A percentile compares a stretch with the other conserved stretches of the same genome.
Conservation (phyloP, 2,888 invertebrate genomes). For the Alitta virens region DNA sequence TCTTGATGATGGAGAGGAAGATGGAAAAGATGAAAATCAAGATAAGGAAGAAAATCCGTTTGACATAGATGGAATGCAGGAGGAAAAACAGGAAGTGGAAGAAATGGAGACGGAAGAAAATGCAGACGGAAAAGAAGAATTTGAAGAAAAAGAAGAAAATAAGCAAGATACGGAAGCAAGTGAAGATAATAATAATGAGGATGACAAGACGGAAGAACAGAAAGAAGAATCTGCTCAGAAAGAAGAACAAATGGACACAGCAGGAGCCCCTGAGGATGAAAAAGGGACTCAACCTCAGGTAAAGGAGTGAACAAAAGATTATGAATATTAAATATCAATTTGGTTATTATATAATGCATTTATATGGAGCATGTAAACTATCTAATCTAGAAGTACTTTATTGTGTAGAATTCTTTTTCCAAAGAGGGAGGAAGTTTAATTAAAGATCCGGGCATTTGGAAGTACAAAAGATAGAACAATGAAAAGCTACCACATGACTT, state of each 20-base stretch:
- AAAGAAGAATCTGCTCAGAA: neutral
- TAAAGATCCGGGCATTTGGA: too few relatives aligned
- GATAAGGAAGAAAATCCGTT: conserved; percentile 20
- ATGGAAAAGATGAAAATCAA: conserved; percentile 30
- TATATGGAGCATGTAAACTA: too few relatives aligned
- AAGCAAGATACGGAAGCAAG: neutral
- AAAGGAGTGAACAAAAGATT: too few relatives aligned
- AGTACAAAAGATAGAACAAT: too few relatives aligned
- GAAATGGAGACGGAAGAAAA: conserved; percentile 4
- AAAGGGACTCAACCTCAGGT: neutral
- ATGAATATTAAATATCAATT: too few relatives aligned
- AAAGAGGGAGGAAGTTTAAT: too few relatives aligned
- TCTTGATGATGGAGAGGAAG: conserved; percentile 64
- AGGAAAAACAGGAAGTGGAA: conserved; percentile 62
- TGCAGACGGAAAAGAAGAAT: neutral
- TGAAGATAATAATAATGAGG: conserved; percentile 52
- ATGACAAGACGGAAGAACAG: conserved; percentile 60
- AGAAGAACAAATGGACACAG: conserved; percentile 22
- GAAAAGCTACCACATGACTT: too few relatives aligned
- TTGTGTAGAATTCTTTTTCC: too few relatives aligned
- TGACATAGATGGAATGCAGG: conserved; percentile 45
- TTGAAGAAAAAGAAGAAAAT: neutral
- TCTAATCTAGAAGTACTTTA: too few relatives aligned
- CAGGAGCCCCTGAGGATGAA: conserved; percentile 47
- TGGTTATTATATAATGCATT: too few relatives aligned